Percentiles rank a stretch among this genome's conserved stretches.
phyloP scores from a whole-genome alignment of 2,888 invertebrate species.

The Salticus scenicus region DNA sequence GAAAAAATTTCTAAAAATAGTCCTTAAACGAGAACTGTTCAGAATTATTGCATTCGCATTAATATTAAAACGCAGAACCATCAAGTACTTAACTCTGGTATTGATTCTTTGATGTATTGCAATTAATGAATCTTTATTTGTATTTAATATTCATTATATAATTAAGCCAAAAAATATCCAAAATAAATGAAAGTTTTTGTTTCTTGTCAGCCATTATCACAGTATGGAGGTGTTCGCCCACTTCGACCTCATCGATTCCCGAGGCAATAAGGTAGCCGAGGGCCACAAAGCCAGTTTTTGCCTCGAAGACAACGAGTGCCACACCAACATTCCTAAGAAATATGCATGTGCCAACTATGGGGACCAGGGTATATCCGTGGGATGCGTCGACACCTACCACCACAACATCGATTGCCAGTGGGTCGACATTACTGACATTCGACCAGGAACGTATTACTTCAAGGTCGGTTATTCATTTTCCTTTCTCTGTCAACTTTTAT shows the following conservation, averaged over 20 bases:
- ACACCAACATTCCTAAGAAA: constrained; percentile 82
- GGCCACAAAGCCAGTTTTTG: constrained; percentile 98
- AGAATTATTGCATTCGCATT: too few species aligned
- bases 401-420: constrained; percentile 97
- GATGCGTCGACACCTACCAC: constrained; percentile 92
- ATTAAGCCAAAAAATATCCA: too few species aligned
- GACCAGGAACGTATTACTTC: constrained; percentile 85
- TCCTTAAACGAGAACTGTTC: too few species aligned
- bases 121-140: too few species aligned
- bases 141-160: too few species aligned
- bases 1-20: too few species aligned
- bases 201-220: constrained; percentile 89
- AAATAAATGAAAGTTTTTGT: too few species aligned
- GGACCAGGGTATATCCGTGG: constrained; percentile 85
- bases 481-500: neutral
- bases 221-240: constrained; percentile 98
- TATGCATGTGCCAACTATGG: constrained; percentile 85
- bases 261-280: constrained; percentile 87
- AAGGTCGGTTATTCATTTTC: constrained; percentile 74
- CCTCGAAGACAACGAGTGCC: constrained; percentile 93
- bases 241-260: constrained; percentile 87
- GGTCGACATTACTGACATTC: constrained; percentile 95
- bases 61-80: too few species aligned
- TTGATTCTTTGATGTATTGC: too few species aligned
- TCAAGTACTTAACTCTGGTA: too few species aligned